Evolutionary conservation across 2,797 vertebrate genomes (phyloP), one percentile per base, ranked within the genome.

Genomic region (Enteromius fasciolatus): DNA sequence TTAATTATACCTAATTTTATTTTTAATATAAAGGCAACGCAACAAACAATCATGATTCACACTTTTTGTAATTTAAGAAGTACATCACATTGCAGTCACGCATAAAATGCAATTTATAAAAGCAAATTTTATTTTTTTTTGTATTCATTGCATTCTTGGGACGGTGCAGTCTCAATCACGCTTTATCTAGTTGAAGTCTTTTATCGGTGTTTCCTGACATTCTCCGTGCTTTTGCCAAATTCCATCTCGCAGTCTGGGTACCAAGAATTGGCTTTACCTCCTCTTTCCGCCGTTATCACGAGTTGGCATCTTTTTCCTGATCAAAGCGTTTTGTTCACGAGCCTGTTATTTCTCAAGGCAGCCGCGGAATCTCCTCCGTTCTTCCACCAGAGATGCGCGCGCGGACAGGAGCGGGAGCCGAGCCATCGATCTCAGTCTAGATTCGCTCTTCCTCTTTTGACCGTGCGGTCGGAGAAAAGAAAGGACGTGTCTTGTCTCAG

Each of bases 381-480:
- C 44, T 80, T 84, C 82, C 82, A 33, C 50, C 50, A 46, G 70
- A 17, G 69, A 79, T 78, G 57, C 23, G 59, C 28, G 57, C 23
- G 46, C 41, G 31, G 28, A 66, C n/a, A 50, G 8, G 15, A 52
- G 18, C 33, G 17, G 44, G 75, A 83, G 76, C 44, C 48, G 23
- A 10, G 36, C 57, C 54, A 52, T 48, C 41, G 28, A 39, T 20
- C n/a, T 67, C 50, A 39, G 41, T 5, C 23, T 64, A 17, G 33
- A 41, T 20, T n/a, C 23, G 44, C 36, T 59, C 76, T 84, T 81
- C 69, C 64, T 69, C 39, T 68, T 20, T 59, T 52, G 36, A 33
- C 50, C 2, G 46, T 28, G 81, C 78, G 61, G 81, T 81, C 33
- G 75, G 41, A 88, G 80, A 46, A 72, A 85, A 77, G 46, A 83